Evolutionary conservation across 30 jellyfish, hydroid and myxozoan genomes (phyloP).

Genomic region (Catostylus mosaicus): DNA sequence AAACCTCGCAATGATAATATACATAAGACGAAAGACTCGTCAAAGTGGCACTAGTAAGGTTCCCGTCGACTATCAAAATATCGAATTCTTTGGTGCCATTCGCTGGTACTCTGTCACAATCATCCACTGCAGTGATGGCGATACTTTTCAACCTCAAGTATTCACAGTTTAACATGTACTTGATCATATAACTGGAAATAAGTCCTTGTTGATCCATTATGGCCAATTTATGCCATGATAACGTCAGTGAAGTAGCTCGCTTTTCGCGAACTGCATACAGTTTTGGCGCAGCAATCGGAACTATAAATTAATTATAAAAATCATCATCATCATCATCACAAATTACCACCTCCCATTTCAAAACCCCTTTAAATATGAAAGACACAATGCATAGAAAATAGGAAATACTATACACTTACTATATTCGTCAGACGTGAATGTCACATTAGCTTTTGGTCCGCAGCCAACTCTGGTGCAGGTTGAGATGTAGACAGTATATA

Average conservation of each 20-base stretch:
- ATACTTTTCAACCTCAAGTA: conserved; percentile 2
- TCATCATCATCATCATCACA: background rate
- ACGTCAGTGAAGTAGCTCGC: conserved; percentile 2
- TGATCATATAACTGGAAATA: conserved; percentile 1
- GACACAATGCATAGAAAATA: no score
- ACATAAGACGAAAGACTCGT: conserved; percentile 23
- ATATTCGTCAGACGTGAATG: conserved; percentile 12
- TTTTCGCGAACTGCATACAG: background rate
- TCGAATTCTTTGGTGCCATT: conserved; percentile 9
- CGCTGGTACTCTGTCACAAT: conserved; percentile 31
- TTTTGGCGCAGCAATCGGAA: conserved; percentile 43
- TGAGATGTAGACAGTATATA: background rate
- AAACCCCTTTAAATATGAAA: no score
- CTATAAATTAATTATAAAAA: background rate
- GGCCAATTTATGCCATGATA: conserved; percentile 18
- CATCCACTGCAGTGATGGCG: conserved; percentile 3
- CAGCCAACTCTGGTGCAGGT: conserved; percentile 41
- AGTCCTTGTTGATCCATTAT: conserved; percentile 42
- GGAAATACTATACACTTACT: no score
- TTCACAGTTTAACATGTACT: conserved; percentile 44
- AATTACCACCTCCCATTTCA: no score
- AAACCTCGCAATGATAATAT: conserved; percentile 17
- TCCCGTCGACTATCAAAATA: background rate
- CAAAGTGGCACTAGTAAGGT: background rate
- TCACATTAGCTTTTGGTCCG: conserved; percentile 13